These are phyloP conservation scores for Sander lucioperca DNA, from an alignment of 2,113 vertebrate species.

Conservation along the genomic window DNA sequence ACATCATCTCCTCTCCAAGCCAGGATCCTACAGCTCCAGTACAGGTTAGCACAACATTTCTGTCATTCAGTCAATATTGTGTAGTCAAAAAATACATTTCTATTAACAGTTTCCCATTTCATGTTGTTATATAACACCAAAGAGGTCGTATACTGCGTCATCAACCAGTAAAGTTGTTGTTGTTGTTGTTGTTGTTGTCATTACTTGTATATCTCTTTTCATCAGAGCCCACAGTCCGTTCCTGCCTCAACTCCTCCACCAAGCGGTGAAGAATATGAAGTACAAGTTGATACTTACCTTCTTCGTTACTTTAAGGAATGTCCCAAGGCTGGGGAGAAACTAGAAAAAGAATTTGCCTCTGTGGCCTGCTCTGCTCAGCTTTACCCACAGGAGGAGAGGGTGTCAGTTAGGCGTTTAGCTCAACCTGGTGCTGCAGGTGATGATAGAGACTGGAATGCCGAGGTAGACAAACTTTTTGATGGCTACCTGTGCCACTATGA, in stretches of 20 bases:
- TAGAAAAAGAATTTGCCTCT: conserved; percentile 8
- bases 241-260: neutral
- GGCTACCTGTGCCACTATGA: conserved; percentile 37
- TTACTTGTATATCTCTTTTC: conserved; percentile 21
- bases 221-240: conserved; percentile 5
- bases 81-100: neutral
- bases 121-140: neutral
- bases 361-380: conserved; percentile 33
- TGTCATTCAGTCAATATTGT: neutral
- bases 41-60: conserved; percentile 24
- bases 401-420: conserved; percentile 11
- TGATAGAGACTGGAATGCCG: conserved; percentile 18
- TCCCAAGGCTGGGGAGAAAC: conserved; percentile 15
- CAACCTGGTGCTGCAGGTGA: neutral
- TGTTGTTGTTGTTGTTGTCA: neutral
- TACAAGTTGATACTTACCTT: conserved; percentile 16
- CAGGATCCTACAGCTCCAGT: neutral
- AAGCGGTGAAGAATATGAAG: conserved; percentile 42
- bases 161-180: neutral
- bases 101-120: neutral
- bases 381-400: conserved; percentile 13
- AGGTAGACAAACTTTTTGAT: conserved; percentile 29
- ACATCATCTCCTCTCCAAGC: neutral
- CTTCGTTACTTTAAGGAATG: conserved; percentile 50
- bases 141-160: neutral